Evolutionary conservation across 1,140 invertebrate species (phyloP).

Genomic region (Paracyclopina nana): DNA sequence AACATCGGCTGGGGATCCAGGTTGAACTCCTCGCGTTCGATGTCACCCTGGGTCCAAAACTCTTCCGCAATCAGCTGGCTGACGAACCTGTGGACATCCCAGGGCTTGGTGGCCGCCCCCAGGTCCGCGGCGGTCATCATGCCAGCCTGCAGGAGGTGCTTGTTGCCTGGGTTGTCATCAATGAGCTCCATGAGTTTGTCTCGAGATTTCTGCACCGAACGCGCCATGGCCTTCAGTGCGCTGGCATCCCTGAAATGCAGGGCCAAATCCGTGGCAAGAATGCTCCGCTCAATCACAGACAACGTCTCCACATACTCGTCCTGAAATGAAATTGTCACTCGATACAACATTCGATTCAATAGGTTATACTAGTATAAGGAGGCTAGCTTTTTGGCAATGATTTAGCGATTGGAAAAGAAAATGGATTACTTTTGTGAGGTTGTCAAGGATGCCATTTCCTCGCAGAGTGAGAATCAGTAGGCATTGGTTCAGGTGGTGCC

Average conservation of each 20-base stretch:
- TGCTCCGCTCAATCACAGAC: slow-evolving; percentile 2
- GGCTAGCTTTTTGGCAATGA: neutral
- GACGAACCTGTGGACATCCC: slow-evolving; percentile 10
- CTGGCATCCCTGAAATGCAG: slow-evolving; percentile 7
- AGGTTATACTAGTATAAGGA: no score
- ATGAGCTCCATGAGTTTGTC: no score
- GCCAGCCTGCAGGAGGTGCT: neutral
- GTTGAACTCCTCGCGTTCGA: slow-evolving; percentile 7
- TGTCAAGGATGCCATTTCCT: slow-evolving; percentile 7
- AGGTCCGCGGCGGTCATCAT: slow-evolving; percentile 16
- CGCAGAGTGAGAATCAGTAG: slow-evolving; percentile 7
- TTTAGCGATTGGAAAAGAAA: no score
- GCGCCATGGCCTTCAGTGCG: neutral
- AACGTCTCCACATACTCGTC: slow-evolving; percentile 3
- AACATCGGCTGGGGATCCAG: neutral
- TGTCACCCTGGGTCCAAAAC: slow-evolving; percentile 15
- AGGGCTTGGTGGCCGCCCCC: slow-evolving; percentile 11
- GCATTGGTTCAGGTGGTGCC: slow-evolving; percentile 10
- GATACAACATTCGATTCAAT: no score
- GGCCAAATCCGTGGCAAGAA: slow-evolving; percentile 14
- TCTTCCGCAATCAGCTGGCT: slow-evolving; percentile 10
- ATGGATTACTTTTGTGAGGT: slow-evolving; percentile 5
- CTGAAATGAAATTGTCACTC: no score
- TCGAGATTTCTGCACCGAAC: no score
- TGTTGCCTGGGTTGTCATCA: slow-evolving; percentile 2